These are phyloP conservation scores for Sepiola atlantica DNA, from an alignment of 2,888 invertebrate species.

Conservation along the genomic window DNA sequence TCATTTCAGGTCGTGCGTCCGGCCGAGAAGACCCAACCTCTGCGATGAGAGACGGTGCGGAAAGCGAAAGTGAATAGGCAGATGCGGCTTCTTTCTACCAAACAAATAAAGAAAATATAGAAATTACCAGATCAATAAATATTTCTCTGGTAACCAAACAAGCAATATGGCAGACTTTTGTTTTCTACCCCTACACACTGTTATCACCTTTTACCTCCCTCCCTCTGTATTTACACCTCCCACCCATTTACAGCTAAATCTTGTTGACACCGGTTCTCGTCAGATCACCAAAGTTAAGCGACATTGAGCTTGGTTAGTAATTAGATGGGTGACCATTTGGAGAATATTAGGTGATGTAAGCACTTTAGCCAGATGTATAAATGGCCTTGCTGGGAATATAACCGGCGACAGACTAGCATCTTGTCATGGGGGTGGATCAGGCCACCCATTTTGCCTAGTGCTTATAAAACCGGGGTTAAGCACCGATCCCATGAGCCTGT, in stretches of 20 bases:
- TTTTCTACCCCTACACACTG: not conserved
- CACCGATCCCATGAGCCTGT: not conserved
- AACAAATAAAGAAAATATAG: not conserved
- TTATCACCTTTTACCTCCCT: not conserved
- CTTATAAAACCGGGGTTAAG: not conserved
- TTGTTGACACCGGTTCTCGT: too few relatives aligned
- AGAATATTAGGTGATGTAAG: too few relatives aligned
- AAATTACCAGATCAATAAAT: not conserved
- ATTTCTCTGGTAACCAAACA: conserved; percentile 1
- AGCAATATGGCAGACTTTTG: not conserved
- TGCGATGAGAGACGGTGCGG: conserved; percentile 38
- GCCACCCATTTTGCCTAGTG: not conserved
- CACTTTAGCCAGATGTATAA: too few relatives aligned
- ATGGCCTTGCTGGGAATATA: not conserved
- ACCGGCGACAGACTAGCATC: not conserved
- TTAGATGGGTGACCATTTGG: too few relatives aligned
- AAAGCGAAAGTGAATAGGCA: conserved; percentile 48
- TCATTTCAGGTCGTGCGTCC: conserved; percentile 50
- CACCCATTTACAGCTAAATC: not conserved
- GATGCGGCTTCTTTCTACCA: not conserved
- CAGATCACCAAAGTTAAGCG: too few relatives aligned
- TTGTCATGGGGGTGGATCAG: not conserved
- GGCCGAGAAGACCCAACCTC: conserved; percentile 50
- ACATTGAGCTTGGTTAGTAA: too few relatives aligned
- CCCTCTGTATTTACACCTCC: not conserved